Evolutionary conservation across 2,888 invertebrate genomes (phyloP).

Genomic region (Cryptocephalus moraei): DNA sequence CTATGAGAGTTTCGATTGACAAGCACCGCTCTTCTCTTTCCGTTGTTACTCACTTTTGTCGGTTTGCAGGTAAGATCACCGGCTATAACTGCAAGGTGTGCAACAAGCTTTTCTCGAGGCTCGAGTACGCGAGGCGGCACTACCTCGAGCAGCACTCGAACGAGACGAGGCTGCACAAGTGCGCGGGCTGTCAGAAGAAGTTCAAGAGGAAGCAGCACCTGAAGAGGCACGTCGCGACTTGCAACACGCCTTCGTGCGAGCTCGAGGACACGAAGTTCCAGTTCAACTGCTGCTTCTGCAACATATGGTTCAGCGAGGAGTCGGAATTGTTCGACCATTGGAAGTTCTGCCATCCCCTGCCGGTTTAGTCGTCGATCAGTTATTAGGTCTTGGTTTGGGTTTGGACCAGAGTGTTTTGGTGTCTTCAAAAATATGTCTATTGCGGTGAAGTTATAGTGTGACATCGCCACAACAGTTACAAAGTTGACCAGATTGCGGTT

Average conservation of each 20-base stretch:
- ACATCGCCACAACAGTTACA: too few relatives aligned
- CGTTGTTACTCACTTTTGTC: too few relatives aligned
- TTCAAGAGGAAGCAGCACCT: slow-evolving; percentile 1
- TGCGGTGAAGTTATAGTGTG: too few relatives aligned
- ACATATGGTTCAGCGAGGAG: slow-evolving; percentile 9
- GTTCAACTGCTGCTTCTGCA: slow-evolving; percentile 8
- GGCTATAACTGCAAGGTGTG: slow-evolving; percentile 15
- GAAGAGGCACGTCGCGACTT: neutral
- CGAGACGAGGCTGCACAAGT: slow-evolving; percentile 1
- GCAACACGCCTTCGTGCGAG: neutral
- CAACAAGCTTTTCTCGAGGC: slow-evolving; percentile 16
- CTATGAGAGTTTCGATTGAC: too few relatives aligned
- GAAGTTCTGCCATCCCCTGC: slow-evolving; percentile 6
- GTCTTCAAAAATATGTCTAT: too few relatives aligned
- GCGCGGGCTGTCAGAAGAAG: slow-evolving; percentile 1
- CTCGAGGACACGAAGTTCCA: slow-evolving; percentile 1
- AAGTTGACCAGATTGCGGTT: too few relatives aligned
- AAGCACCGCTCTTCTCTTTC: too few relatives aligned
- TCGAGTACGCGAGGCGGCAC: slow-evolving; percentile 20
- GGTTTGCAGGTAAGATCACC: slow-evolving; percentile 2
- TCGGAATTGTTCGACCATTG: slow-evolving; percentile 5
- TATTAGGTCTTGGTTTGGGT: too few relatives aligned
- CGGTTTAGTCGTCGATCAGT: neutral
- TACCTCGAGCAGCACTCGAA: slow-evolving; percentile 14
- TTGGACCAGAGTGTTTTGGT: too few relatives aligned